Base-by-base conservation (phyloP, 2,113 vertebrate species). In the Callionymus lyra region DNA sequence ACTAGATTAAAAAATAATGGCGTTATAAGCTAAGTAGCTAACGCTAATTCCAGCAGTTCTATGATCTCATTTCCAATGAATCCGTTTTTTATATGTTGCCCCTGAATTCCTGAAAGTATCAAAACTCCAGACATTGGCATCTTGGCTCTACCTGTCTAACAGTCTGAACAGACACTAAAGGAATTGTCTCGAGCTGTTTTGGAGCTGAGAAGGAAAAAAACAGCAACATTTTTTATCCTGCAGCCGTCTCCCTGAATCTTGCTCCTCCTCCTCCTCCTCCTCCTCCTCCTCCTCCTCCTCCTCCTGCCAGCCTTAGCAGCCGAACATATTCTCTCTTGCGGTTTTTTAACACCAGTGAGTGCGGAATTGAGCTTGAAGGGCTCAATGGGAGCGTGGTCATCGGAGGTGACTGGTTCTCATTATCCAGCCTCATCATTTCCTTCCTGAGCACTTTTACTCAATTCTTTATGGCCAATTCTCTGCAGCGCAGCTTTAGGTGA, bases 361-460 rank as follows among this genome's bases (percentile, higher is more conserved):
- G 56, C 64, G 60, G 53, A 51, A 44, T 72, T 76, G 65, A 79
- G 48, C 63, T 61, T 50, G 14, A 69, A 79, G 62, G 51, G 56
- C 68, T 81, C 75, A 70, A 65, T 37, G 37, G 67, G 65, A 18
- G 9, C 46, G 33, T 34, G n/a, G 61, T 69, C 73, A 71, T 79
- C 64, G 68, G 57, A 61, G 50, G 38, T 65, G 55, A 76, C 65
- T 75, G 69, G 54, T 59, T 69, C 71, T 69, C 76, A 81, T 79
- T 77, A 77, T 54, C 57, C 21, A 13, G 55, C 71, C 65, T 79
- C 64, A 81, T 77, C 68, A 57, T 71, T 79, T 76, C 70, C 63
- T 74, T 66, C 63, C 64, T 40, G 59, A 67, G 59, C 50, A 56
- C 54, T 56, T 56, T 71, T 59, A 55, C 37, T 38, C n/a, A 60